Base-by-base conservation (phyloP, 2,113 vertebrate genomes). In the Platanista minor region DNA sequence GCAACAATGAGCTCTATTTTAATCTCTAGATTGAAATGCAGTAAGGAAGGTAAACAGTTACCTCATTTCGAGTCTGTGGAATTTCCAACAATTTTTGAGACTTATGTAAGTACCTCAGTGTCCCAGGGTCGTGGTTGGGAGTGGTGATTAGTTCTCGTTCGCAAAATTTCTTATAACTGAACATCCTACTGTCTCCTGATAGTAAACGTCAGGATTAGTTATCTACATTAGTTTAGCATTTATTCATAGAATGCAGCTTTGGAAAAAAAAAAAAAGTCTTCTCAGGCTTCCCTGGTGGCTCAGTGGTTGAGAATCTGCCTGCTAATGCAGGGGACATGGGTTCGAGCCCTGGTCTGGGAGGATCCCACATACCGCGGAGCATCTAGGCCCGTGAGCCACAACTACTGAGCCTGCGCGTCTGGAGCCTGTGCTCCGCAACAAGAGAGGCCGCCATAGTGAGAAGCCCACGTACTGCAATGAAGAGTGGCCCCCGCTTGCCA, bases 1-100 rank as follows among this genome's bases (percentile, higher is more conserved):
- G 62, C 81, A 96, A 98, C 98, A 98, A 97, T 98, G 92, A 96
- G 81, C 93, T 94, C 96, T 98, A 88, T 98, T 98, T 98, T 98
- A 98, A 97, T 97, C 96, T 96, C 88, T 92, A 90, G 92, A 96
- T 95, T 98, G 95, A 98, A 98, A 97, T 98, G 95, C 98, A 97
- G 33, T 97, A 80, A 96, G 94, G 95, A 98, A 98, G 93, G 94
- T 97, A 97, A 97, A 88, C 96, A 98, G 97, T 98, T 98, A 97
- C 92, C 97, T 98, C 75, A 96, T 97, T 97, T 95, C 36, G 39
- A 96, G 82, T 87, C 91, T 96, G 64, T 97, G 97, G 97, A 97
- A 97, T 98, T 98, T 96, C 87, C 96, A 98, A 54, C 91, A 92
- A 92, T 97, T 98, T 98, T 93, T 97, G 36, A 91, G 84, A 92